These are phyloP conservation scores for Cryptotermes secundus DNA, from an alignment of 1,140 invertebrate species.

Conservation along the genomic window DNA sequence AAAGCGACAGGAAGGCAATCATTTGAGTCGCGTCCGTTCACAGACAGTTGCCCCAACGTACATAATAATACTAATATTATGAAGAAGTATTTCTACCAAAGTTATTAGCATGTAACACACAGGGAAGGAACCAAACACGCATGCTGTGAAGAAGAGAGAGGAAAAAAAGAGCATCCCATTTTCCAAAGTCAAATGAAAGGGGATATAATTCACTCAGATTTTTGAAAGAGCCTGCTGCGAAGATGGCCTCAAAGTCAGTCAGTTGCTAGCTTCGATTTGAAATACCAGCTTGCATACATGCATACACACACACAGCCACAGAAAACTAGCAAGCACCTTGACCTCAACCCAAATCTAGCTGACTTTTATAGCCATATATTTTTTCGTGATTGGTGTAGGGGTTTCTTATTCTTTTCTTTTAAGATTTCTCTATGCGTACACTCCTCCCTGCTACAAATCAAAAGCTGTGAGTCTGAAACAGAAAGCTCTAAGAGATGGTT, in stretches of 20 bases:
- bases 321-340: background rate
- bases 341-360: constrained; percentile 35
- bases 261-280: constrained; percentile 7
- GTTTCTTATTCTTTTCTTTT: constrained; percentile 25
- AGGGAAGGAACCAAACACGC: background rate
- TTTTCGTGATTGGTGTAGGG: constrained; percentile 34
- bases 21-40: constrained; percentile 20
- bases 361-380: constrained; percentile 35
- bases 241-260: constrained; percentile 29
- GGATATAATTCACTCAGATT: constrained; percentile 33
- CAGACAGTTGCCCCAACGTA: background rate
- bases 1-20: constrained; percentile 31
- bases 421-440: background rate
- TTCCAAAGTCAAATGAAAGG: constrained; percentile 31
- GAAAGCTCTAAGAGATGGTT: constrained; percentile 21
- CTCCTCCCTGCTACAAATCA: constrained; percentile 29
- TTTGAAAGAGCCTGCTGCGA: constrained; percentile 29
- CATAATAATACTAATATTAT: background rate
- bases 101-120: constrained; percentile 30
- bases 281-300: background rate
- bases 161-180: constrained; percentile 28
- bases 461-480: constrained; percentile 14
- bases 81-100: constrained; percentile 25
- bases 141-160: background rate
- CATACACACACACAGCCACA: constrained; percentile 7